Conservation (phyloP, 2,797 vertebrate genomes). For the Tympanoctomys barrerae region DNA sequence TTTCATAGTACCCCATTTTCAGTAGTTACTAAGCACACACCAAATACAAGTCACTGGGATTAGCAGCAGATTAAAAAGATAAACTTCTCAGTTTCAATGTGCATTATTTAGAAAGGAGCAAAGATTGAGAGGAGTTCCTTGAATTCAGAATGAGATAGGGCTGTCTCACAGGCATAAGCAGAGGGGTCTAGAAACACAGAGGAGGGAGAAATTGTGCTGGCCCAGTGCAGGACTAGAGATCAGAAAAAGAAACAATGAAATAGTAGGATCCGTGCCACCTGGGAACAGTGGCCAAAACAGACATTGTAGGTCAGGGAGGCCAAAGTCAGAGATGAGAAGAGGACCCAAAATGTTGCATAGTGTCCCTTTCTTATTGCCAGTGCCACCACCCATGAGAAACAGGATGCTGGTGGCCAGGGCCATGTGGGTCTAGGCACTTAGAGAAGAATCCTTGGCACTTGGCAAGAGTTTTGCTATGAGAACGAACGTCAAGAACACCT, state of each 20-base stretch:
- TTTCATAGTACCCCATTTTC: neutral
- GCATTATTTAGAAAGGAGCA: neutral
- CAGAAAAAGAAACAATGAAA: neutral
- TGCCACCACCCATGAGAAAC: neutral
- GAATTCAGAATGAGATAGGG: neutral
- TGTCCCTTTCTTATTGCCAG: no score
- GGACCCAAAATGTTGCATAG: neutral
- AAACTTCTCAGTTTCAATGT: neutral
- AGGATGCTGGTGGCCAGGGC: neutral
- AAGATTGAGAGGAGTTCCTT: no score
- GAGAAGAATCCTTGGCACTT: neutral
- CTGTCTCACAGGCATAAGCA: neutral
- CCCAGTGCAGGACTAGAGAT: neutral
- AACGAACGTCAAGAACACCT: neutral
- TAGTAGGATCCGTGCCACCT: no score
- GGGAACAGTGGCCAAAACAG: neutral
- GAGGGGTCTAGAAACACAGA: neutral
- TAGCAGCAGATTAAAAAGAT: neutral
- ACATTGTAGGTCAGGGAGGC: neutral
- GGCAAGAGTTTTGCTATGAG: neutral
- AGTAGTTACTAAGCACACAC: neutral
- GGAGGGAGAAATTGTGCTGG: neutral
- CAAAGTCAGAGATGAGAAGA: neutral
- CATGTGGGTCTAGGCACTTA: neutral
- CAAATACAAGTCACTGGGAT: neutral